These are phyloP conservation scores for Triops longicaudatus DNA, from an alignment of 1,140 invertebrate genomes.

Conservation along the genomic window DNA sequence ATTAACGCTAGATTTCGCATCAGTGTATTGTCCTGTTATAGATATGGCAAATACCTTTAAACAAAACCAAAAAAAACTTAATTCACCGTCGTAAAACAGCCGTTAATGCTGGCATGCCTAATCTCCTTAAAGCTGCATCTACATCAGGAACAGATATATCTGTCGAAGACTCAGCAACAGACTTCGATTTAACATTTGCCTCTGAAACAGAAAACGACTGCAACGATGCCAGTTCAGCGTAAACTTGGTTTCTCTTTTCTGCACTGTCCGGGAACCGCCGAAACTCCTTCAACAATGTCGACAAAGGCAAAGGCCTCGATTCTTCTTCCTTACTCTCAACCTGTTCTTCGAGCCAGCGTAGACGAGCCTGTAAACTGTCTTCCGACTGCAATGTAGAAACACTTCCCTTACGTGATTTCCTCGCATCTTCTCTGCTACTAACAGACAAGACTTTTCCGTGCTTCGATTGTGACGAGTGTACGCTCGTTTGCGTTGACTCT, in stretches of 20 bases:
- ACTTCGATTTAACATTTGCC: background rate
- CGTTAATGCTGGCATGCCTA: conserved; percentile 23
- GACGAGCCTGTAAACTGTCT: background rate
- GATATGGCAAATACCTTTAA: background rate
- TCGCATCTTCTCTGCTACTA: background rate
- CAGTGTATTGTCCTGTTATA: too few relatives aligned
- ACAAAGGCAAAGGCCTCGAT: background rate
- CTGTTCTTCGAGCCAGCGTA: background rate
- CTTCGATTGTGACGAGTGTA: background rate
- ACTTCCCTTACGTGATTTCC: background rate
- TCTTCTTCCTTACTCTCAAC: background rate
- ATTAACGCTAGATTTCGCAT: too few relatives aligned
- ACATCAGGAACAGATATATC: conserved; percentile 27
- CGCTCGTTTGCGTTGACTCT: background rate
- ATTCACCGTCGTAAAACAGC: conserved; percentile 23
- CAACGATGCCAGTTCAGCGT: background rate
- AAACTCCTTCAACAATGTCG: conserved; percentile 12
- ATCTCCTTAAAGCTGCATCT: conserved; percentile 20
- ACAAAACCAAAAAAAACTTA: background rate
- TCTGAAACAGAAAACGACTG: background rate
- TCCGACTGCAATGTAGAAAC: background rate
- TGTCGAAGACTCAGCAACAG: background rate
- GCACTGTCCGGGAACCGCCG: background rate
- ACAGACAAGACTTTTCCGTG: background rate
- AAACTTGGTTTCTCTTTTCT: background rate